Base-by-base conservation (phyloP, 2,113 vertebrate species). In the Kryptolebias marmoratus region DNA sequence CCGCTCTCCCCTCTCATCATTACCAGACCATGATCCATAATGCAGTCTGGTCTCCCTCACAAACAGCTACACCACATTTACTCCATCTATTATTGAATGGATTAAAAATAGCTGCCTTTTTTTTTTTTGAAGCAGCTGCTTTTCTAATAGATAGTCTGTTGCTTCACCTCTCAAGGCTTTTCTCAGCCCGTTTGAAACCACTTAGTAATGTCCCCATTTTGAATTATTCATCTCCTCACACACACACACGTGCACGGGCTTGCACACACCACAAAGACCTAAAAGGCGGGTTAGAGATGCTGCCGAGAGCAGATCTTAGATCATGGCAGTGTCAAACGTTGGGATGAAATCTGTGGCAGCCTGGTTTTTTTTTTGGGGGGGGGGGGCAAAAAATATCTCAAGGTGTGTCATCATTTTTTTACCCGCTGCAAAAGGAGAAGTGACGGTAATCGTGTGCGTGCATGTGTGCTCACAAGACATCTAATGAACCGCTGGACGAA, bases 21-120 rank as follows among this genome's bases (percentile, higher is more conserved):
- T 83, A 73, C 71, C 74, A 77, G 73, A 73, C 79, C 80, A 58
- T 80, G 77, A 90, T 88, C 85, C 66, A 87, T 90, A 88, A 90
- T 86, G 87, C 85, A 85, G 83, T 77, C 77, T 76, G 27, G 65
- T 77, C 75, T 81, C 68, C 79, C 74, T 81, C 50, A 44, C 73
- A 83, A 85, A 77, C 74, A 64, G 75, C 66, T 48, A 73, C 69
- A 80, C 79, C 74, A 71, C 85, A 85, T 89, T 85, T 78, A 82
- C 72, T 48, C 28, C 57, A 86, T 90, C 73, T 71, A 87, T 90
- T 89, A 88, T 87, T 90, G 66, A 92, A 79, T n/a, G 45, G 71
- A 68, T 73, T 73, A 71, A 73, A 89, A 84, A 84, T 81, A 59
- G 74, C 70, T 66, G 54, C 22, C 22, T 22, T 22, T 53, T 55